Evolutionary conservation across 2,888 invertebrate genomes (phyloP).

Genomic region (Copidosoma aretas): DNA sequence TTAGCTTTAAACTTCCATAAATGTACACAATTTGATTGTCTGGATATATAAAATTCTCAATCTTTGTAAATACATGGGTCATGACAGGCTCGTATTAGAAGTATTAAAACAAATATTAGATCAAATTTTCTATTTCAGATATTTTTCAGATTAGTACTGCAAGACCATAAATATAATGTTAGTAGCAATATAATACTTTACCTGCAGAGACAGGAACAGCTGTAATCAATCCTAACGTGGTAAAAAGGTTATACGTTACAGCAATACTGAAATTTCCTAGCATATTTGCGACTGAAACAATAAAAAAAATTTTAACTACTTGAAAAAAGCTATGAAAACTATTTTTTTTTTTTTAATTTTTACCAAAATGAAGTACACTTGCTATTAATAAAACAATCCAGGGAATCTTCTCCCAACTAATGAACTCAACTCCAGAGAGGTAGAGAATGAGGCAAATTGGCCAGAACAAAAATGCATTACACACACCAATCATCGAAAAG

Average conservation of each 20-base stretch:
- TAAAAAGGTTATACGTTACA: conserved; percentile 92
- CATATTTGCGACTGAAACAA: conserved; percentile 83
- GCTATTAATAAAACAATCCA: conserved; percentile 86
- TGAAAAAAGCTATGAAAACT: not conserved
- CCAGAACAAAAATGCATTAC: conserved; percentile 89
- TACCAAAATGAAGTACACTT: conserved; percentile 80
- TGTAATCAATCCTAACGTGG: conserved; percentile 90
- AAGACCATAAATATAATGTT: too few species aligned
- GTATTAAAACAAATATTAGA: too few species aligned
- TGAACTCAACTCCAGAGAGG: conserved; percentile 84
- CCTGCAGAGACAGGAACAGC: conserved; percentile 95
- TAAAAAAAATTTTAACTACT: not conserved
- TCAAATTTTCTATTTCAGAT: too few species aligned
- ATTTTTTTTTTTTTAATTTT: too few species aligned
- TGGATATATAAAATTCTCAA: too few species aligned
- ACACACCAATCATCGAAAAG: conserved; percentile 87
- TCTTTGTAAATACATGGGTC: too few species aligned
- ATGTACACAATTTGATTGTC: too few species aligned
- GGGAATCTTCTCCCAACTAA: conserved; percentile 83
- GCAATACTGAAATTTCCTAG: conserved; percentile 93
- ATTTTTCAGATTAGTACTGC: too few species aligned
- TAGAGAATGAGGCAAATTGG: conserved; percentile 87
- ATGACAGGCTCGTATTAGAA: too few species aligned
- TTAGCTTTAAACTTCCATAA: too few species aligned
- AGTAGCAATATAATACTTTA: conserved; percentile 63